phyloP scores from a whole-genome alignment of 2,797 vertebrate species.

The Rhabdophis nuchalis region DNA sequence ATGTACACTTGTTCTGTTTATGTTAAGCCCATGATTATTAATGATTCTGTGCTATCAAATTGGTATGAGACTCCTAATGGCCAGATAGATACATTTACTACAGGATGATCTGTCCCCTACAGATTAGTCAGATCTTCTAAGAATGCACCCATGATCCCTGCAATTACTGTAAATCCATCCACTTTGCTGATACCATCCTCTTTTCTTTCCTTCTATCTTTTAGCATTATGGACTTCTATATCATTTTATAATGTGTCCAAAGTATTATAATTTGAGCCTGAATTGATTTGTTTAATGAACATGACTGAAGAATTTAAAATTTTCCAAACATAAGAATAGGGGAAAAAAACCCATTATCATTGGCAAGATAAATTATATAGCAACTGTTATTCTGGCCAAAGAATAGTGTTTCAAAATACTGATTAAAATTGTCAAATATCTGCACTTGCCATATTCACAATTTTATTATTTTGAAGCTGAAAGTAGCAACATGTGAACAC shows the following conservation, averaged over 20 bases:
- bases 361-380: neutral
- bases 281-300: neutral
- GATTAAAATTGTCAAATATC: neutral
- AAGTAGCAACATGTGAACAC: neutral
- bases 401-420: neutral
- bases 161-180: neutral
- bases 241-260: neutral
- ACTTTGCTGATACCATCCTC: neutral
- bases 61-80: neutral
- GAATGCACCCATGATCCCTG: neutral
- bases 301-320: neutral
- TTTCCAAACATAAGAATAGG: neutral
- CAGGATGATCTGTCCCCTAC: neutral
- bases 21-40: neutral
- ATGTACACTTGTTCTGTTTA: neutral
- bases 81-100: neutral
- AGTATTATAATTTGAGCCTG: neutral
- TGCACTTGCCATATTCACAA: neutral
- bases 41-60: neutral
- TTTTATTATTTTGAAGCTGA: neutral
- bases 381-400: neutral
- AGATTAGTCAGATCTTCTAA: neutral
- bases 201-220: neutral
- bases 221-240: neutral
- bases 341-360: neutral